Base-by-base conservation (phyloP, 2,113 vertebrate species). In the Sceloporus undulatus region DNA sequence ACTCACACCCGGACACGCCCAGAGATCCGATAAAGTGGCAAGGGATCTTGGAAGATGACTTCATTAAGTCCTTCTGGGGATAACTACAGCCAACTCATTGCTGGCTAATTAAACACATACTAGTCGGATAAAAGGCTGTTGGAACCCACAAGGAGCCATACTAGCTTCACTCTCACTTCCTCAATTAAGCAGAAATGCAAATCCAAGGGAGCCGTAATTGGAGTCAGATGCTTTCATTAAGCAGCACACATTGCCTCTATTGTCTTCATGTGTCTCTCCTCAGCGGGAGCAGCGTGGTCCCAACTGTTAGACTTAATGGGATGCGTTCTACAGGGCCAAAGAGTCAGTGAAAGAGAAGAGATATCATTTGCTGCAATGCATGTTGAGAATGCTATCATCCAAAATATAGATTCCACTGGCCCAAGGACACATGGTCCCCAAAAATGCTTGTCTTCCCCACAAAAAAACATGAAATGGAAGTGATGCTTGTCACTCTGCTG, bases 151-250 rank as follows among this genome's bases (percentile, higher is more conserved):
- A 89, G 76, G 82, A 79, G 66, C 66, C 38, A 19, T 54, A 71
- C 68, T 54, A 73, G 76, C n/a, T 34, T 79, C 40, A 42, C 73
- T 83, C 52, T 83, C 75, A 90, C 65, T 90, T 86, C 85, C 85
- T 86, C 89, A 90, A 83, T 86, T 79, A 86, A 86, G 75, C 79
- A 78, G 80, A 86, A 83, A 90, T 79, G 85, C 89, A 86, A 86
- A 86, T 83, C 89, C 79, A 78, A 48, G 85, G 14, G 38, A 79
- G 85, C 85, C 2, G 34, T 90, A 90, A 90, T 86, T 90, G 89
- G 80, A 90, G 85, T 86, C 89, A 90, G 89, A 86, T 86, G 89
- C 89, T 73, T 71, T 86, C 89, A 87, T 86, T 86, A 83, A 76
- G 66, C 85, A 83, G 89, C 79, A 48, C 85, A 90, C 89, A 86